These are phyloP conservation scores for Drosophila yakuba DNA, from an alignment of 1,140 invertebrate genomes.

Conservation along the genomic window DNA sequence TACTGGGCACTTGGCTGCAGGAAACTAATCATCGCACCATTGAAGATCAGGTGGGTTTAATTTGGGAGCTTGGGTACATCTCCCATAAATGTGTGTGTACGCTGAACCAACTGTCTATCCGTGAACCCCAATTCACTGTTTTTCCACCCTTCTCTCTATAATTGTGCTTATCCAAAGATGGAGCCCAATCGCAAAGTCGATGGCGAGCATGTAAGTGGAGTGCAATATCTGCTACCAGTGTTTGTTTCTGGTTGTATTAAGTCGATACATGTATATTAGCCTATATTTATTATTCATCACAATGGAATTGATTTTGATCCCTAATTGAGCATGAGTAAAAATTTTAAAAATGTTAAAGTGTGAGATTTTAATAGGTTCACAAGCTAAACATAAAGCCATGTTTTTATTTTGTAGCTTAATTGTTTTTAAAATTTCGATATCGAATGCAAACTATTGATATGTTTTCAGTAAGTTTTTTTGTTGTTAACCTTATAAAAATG, in stretches of 20 bases:
- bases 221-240: not conserved
- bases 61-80: not conserved
- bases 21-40: constrained; percentile 98
- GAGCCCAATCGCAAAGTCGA: constrained; percentile 90
- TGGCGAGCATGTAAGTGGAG: constrained; percentile 90
- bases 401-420: too few species aligned
- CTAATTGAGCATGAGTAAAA: too few species aligned
- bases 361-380: too few species aligned
- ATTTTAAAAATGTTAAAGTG: too few species aligned
- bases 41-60: constrained; percentile 94
- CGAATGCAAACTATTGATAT: too few species aligned
- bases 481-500: too few species aligned
- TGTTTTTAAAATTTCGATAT: too few species aligned
- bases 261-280: not conserved
- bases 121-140: constrained; percentile 30
- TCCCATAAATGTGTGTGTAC: constrained; percentile 6
- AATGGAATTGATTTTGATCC: not conserved
- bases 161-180: constrained; percentile 86
- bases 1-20: constrained; percentile 94
- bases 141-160: constrained; percentile 29
- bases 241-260: not conserved
- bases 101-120: constrained; percentile 12
- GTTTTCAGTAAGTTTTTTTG: too few species aligned
- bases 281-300: not conserved
- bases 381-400: too few species aligned